Evolutionary conservation across 2,888 invertebrate species (phyloP), one percentile per base, ranked within the genome.

Genomic region (Gnatocerus cornutus): DNA sequence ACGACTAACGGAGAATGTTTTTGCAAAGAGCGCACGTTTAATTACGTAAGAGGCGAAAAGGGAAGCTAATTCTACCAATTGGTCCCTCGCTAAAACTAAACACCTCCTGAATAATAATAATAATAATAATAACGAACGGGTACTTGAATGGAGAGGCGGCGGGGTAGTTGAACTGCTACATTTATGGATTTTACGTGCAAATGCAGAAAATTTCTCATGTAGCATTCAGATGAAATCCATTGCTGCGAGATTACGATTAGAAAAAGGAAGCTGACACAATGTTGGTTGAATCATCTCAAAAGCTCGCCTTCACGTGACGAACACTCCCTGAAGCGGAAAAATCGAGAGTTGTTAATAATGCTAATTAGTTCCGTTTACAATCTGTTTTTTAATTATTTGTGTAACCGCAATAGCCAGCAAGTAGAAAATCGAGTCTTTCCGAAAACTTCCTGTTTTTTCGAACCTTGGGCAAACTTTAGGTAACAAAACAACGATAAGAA

Each of bases 41-140:
- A 62, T 62, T 62, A 59, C 59, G 21, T 41, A 56, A 59, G 33
- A 29, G 58, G 12, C 5, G 16, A 48, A 37, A 33, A 14, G 59
- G 59, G 27, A 33, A 48, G 30, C 62, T 41, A 62, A 62, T 52
- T 52, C 13, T 10, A 52, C 52, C 39, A 62, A 62, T 52, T 62
- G 52, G 29, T 62, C 50, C 41, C 62, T 41, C 10, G 62, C 41
- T 52, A 52, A 41, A 62, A 52, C 39, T 41, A 41, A 41, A 62
- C 50, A 62, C 41, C 27, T 62, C 29, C 6, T 41, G 50, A 50
- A 62, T 52, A 62, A 52, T 21, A 50, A 61, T 33, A 33, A 6
- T 33, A 33, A 33, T 33, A 33, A 33, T 33, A 33, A 33, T 33
- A 33, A 33, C 33, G 33, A 33, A 33, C 33, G 33, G 33, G 33